Percentiles rank a stretch among this genome's conserved stretches.
Conservation (phyloP, 2,888 invertebrate genomes). For the Schrankia costaestrigalis region DNA sequence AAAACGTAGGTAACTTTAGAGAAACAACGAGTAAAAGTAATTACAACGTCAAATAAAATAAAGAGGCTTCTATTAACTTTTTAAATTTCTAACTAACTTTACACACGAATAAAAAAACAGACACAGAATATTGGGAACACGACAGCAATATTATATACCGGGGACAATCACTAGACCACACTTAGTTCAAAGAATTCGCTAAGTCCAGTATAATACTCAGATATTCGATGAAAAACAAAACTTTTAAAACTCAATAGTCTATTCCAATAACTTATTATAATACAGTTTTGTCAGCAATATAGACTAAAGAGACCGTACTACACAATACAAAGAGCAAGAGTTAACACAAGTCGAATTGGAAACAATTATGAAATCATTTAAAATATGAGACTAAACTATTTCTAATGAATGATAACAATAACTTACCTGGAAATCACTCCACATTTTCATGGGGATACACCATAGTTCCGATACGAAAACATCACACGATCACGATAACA, state of each 20-base stretch:
- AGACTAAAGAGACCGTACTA: conserved; percentile 20
- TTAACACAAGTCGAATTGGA: conserved; percentile 37
- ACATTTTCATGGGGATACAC: conserved; percentile 80
- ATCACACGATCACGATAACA: conserved; percentile 79
- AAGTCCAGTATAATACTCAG: no score
- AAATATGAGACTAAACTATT: conserved; percentile 6
- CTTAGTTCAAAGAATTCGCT: conserved; percentile 2
- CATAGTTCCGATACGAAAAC: conserved; percentile 80
- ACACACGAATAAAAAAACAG: neutral
- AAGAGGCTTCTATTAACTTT: no score
- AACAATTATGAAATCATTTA: conserved; percentile 27
- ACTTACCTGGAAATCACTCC: conserved; percentile 80
- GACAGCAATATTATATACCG: no score
- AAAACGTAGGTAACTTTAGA: no score
- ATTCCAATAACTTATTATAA: no score
- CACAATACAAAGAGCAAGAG: conserved; percentile 31
- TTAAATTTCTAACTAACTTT: conserved; percentile 4
- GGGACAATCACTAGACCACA: no score
- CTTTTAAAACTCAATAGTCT: conserved; percentile 1
- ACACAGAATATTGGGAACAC: no score
- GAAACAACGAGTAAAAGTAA: no score
- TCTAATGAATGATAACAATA: conserved; percentile 9
- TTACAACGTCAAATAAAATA: no score
- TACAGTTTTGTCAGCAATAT: no score
- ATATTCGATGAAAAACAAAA: no score